phyloP scores from a whole-genome alignment of 2,113 vertebrate genomes.

The Sus scrofa region DNA sequence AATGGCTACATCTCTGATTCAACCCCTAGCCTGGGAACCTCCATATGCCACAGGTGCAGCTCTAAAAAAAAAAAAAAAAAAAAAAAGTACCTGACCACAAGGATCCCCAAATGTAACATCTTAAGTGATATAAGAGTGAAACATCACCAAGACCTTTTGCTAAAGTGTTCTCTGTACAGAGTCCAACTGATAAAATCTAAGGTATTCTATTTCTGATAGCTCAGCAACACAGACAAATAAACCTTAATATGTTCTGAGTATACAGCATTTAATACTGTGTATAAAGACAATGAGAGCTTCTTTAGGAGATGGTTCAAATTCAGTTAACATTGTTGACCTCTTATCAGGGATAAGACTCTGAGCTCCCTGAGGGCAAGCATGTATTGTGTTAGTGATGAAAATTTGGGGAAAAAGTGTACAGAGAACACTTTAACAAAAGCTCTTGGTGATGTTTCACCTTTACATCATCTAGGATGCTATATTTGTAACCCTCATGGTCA shows the following conservation, averaged over 20 bases:
- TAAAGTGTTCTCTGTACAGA: not conserved
- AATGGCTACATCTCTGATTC: too few species aligned
- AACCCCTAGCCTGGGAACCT: too few species aligned
- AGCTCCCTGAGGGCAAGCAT: not conserved
- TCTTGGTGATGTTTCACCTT: too few species aligned
- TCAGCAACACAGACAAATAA: slow-evolving; percentile 62
- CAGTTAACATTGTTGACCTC: not conserved
- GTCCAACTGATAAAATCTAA: not conserved
- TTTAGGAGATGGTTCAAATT: not conserved
- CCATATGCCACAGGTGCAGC: too few species aligned
- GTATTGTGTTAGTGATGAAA: not conserved
- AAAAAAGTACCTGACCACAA: not conserved
- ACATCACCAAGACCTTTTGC: slow-evolving; percentile 9
- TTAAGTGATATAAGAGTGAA: not conserved
- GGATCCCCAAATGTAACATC: not conserved
- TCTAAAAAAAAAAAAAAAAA: too few species aligned
- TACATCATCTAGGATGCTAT: too few species aligned
- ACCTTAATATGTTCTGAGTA: not conserved
- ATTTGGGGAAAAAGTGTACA: not conserved
- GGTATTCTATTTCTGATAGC: slow-evolving; percentile 28
- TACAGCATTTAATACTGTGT: not conserved
- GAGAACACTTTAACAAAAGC: too few species aligned
- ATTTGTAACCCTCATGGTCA: too few species aligned
- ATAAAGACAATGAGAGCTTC: not conserved
- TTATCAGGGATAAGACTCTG: not conserved